These are phyloP conservation scores for Enteromius paludinosus DNA, from an alignment of 2,797 vertebrate genomes.

Conservation along the genomic window DNA sequence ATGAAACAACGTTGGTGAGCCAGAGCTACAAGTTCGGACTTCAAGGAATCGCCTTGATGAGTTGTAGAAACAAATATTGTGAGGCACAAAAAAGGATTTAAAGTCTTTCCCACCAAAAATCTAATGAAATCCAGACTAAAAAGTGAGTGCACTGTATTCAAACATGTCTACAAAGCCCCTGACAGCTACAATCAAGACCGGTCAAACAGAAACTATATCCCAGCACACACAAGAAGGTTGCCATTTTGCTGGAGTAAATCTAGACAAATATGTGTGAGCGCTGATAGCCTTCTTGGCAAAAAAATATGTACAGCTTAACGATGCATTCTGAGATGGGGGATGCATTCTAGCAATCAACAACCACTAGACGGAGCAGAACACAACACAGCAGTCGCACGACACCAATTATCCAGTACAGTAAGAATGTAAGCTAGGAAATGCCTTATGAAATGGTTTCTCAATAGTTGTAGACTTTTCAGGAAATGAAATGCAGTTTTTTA, in stretches of 20 bases:
- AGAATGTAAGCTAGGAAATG: constrained; percentile 2
- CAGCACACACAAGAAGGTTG: neutral
- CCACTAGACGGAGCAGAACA: neutral
- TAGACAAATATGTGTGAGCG: constrained; percentile 13
- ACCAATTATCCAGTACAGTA: neutral
- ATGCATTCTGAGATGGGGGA: constrained; percentile 1
- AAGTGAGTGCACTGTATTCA: neutral
- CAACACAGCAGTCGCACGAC: neutral
- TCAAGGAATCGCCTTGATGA: neutral
- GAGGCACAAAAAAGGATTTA: neutral
- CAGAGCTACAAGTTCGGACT: neutral
- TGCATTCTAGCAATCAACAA: neutral
- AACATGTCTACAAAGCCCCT: constrained; percentile 12
- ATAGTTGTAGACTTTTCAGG: neutral
- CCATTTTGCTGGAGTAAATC: constrained; percentile 22
- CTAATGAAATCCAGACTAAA: constrained; percentile 25
- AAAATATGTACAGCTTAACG: neutral
- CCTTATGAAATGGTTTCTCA: neutral
- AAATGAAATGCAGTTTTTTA: neutral
- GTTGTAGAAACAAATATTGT: neutral
- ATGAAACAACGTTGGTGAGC: neutral
- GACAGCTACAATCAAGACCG: constrained; percentile 24
- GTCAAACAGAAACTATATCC: constrained; percentile 9
- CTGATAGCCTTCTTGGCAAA: neutral
- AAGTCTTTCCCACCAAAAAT: constrained; percentile 12